phyloP scores from a whole-genome alignment of 2,797 vertebrate genomes.

The Zalophus californianus region DNA sequence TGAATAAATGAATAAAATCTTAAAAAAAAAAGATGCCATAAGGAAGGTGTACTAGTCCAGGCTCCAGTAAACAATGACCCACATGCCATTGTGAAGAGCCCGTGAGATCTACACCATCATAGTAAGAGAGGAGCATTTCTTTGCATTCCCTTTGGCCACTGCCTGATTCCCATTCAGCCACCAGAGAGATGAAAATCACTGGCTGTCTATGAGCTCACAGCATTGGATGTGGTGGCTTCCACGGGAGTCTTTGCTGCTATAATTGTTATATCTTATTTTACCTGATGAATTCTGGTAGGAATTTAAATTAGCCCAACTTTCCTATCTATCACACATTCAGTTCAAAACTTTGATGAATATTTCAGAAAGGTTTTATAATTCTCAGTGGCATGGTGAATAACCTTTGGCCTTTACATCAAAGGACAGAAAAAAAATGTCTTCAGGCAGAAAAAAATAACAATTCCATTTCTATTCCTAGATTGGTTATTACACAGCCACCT shows the following conservation, averaged over 20 bases:
- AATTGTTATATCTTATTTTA: constrained; percentile 87
- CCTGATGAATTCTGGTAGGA: constrained; percentile 86
- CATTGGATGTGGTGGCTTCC: constrained; percentile 26
- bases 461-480: constrained; percentile 89
- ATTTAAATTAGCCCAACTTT: constrained; percentile 87
- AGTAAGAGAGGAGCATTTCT: neutral
- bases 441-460: constrained; percentile 87
- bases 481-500: constrained; percentile 89
- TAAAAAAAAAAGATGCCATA: neutral
- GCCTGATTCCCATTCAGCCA: neutral
- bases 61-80: neutral
- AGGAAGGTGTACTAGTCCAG: neutral
- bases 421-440: constrained; percentile 84
- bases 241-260: constrained; percentile 44
- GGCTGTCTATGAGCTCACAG: neutral
- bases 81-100: constrained; percentile 9
- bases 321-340: constrained; percentile 86
- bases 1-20: too few relatives aligned
- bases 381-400: constrained; percentile 86
- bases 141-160: constrained; percentile 4
- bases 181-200: constrained; percentile 2
- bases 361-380: constrained; percentile 88
- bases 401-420: constrained; percentile 88
- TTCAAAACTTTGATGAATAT: constrained; percentile 89
- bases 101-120: neutral